phyloP scores from a whole-genome alignment of 2,888 invertebrate genomes.

The Agonopterix subpropinquella region DNA sequence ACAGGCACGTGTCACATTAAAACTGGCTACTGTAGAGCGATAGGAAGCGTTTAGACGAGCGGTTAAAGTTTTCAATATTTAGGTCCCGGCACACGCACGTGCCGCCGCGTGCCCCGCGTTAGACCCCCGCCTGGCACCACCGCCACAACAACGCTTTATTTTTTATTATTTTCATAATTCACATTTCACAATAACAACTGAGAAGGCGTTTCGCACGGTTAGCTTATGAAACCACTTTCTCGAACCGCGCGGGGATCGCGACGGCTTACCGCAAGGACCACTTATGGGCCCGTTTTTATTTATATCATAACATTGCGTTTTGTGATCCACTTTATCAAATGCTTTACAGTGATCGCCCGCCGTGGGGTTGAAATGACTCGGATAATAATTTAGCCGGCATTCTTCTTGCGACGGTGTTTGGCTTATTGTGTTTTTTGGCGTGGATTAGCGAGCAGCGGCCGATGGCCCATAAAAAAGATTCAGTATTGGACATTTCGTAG shows the following conservation, averaged over 20 bases:
- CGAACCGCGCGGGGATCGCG: conserved; percentile 26
- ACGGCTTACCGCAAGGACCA: conserved; percentile 66
- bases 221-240: conserved; percentile 66
- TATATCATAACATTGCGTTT: conserved; percentile 64
- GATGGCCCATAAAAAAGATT: conserved; percentile 52
- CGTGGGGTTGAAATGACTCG: conserved; percentile 61
- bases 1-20: conserved; percentile 60
- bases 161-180: conserved; percentile 76
- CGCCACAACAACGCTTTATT: conserved; percentile 44
- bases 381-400: conserved; percentile 62
- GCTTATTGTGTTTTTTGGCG: conserved; percentile 69
- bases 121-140: conserved; percentile 46
- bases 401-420: conserved; percentile 45
- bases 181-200: conserved; percentile 72
- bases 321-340: conserved; percentile 74
- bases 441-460: conserved; percentile 55
- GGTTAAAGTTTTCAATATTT: conserved; percentile 74
- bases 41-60: conserved; percentile 29
- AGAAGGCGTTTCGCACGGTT: conserved; percentile 75
- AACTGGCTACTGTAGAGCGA: conserved; percentile 23
- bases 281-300: conserved; percentile 65
- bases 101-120: conserved; percentile 65
- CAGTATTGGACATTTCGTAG: conserved; percentile 36
- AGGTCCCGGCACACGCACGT: conserved; percentile 40
- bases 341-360: conserved; percentile 60